A percentile compares a stretch with the other conserved stretches of the same genome.
phyloP scores from a whole-genome alignment of 2,113 vertebrate genomes.

The Turdus rufiventris region DNA sequence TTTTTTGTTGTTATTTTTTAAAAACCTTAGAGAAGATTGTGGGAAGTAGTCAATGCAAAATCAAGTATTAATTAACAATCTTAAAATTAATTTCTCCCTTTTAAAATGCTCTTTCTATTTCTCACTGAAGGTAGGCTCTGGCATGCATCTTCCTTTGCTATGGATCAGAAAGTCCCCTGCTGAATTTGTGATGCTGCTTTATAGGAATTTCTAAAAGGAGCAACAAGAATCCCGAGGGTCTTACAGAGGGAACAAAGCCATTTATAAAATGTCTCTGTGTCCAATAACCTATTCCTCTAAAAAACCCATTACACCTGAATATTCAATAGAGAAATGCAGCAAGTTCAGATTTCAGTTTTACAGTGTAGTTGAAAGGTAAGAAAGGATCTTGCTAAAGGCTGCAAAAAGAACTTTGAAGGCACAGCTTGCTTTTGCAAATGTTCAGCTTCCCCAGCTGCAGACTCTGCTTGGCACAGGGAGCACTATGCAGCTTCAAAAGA shows the following conservation, averaged over 20 bases:
- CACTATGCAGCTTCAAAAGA: background rate
- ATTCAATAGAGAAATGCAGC: background rate
- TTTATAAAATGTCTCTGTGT: background rate
- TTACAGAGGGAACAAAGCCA: background rate
- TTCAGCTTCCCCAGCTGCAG: background rate
- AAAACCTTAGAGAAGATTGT: background rate
- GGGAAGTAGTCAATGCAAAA: background rate
- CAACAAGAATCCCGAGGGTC: background rate
- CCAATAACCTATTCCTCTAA: background rate
- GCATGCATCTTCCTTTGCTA: background rate
- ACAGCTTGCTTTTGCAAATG: background rate
- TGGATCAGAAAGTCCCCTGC: background rate
- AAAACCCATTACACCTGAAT: background rate
- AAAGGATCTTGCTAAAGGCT: background rate
- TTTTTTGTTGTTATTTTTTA: background rate
- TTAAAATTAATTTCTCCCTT: background rate
- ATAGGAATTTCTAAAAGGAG: background rate
- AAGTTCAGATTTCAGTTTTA: background rate
- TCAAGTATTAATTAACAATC: background rate
- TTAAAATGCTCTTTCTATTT: background rate
- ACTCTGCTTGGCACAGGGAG: background rate
- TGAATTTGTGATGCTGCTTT: background rate
- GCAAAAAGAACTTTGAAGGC: background rate
- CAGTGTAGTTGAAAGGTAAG: background rate
- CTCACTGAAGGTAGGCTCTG: background rate